Evolutionary conservation across 2,113 vertebrate genomes (phyloP), one percentile per base, ranked within the genome.

Genomic region (Plotosus lineatus): DNA sequence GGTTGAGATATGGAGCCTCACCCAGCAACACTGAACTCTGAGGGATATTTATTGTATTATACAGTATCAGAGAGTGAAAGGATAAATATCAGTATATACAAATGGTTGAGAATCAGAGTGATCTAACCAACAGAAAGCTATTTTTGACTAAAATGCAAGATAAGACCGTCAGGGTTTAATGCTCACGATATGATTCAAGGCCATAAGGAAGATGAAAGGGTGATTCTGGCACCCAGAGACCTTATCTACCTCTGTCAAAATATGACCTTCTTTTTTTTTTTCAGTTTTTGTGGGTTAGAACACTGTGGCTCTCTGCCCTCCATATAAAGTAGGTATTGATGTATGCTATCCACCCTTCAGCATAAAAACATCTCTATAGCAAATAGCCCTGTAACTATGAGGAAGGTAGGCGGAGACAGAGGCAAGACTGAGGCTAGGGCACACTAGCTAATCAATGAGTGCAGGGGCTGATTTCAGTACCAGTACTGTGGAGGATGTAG

Each of bases 401-500:
- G 36, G 19, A n/a, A 19, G 31, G 9, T 46, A 50, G 42, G 60
- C 66, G 56, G 50, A 36, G 40, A 48, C 26, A 12, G 38, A 56
- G 23, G 7, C 51, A 76, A 76, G 38, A 76, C 58, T 51, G 38
- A 76, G 42, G 53, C 26, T 44, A 14, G 71, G 65, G 15, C 0
- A 6, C 40, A 26, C 15, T 15, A n/a, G 11, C 23, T 0, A 23
- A 73, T 73, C 48, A 50, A 73, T 33, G 69, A 73, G 69, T 6
- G 17, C 48, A 51, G 50, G 69, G 9, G 17, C 23, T 36, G 69
- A 73, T 33, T 33, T 73, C 10, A 21, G 23, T 33, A 51, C n/a
- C 58, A 28, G n/a, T 23, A 26, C 60, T 55, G 48, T 63, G 66
- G 21, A 68, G 58, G 50, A 65, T 66, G 69, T 50, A 58, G 65